These are phyloP conservation scores for Saccostrea echinata DNA, from an alignment of 1,140 invertebrate genomes.

Conservation along the genomic window DNA sequence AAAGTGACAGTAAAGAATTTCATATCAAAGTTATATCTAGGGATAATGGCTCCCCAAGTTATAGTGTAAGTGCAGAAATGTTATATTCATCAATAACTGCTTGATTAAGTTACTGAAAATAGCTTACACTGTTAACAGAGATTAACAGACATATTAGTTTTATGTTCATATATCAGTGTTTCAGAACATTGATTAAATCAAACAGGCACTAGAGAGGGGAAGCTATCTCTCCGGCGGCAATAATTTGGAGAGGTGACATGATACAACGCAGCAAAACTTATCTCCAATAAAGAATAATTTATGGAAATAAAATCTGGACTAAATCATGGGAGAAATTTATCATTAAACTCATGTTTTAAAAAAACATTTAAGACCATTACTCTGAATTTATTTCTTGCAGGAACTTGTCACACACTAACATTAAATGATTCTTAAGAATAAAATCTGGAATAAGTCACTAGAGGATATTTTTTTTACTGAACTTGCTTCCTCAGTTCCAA, in stretches of 20 bases:
- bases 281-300: no score
- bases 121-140: neutral
- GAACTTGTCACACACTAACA: no score
- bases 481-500: no score
- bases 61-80: slow-evolving; percentile 55
- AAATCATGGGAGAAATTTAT: no score
- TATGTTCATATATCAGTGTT: neutral
- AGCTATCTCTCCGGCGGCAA: neutral
- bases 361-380: no score
- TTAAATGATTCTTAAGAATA: no score
- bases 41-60: slow-evolving; percentile 58
- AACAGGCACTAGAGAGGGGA: neutral
- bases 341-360: no score
- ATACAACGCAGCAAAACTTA: no score
- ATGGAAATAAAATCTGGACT: no score
- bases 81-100: neutral
- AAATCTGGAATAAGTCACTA: no score
- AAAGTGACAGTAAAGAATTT: slow-evolving; percentile 55
- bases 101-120: neutral
- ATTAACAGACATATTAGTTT: neutral
- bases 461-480: no score
- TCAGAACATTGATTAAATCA: neutral
- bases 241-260: neutral
- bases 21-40: slow-evolving; percentile 59
- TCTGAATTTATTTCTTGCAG: no score